Conservation (phyloP, 2,888 invertebrate genomes). For the Barypeithes pellucidus region DNA sequence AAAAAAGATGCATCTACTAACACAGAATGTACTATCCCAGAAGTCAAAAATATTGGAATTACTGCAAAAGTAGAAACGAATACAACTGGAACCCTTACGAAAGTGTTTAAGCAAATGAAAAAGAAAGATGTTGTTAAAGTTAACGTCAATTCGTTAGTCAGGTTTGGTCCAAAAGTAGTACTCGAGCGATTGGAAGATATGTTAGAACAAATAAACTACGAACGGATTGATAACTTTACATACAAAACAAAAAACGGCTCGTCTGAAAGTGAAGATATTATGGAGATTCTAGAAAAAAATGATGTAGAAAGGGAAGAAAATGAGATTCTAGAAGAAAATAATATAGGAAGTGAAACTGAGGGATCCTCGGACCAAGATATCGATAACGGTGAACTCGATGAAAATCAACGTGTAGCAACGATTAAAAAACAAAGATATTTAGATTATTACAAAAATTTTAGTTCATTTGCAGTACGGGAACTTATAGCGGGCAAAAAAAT, state of each 20-base stretch:
- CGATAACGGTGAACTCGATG: not conserved
- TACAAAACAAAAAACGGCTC: constrained; percentile 15
- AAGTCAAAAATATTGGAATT: constrained; percentile 1
- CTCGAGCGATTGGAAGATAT: constrained; percentile 27
- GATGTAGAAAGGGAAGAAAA: not conserved
- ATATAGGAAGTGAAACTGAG: not conserved
- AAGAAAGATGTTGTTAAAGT: constrained; percentile 27
- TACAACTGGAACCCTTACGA: constrained; percentile 21
- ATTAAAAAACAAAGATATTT: constrained; percentile 19
- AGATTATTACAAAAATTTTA: constrained; percentile 35
- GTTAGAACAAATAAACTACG: constrained; percentile 16
- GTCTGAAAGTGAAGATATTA: not conserved
- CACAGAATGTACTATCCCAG: not conserved
- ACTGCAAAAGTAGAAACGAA: constrained; percentile 1
- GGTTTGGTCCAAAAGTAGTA: constrained; percentile 6
- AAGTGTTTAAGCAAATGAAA: constrained; percentile 1
- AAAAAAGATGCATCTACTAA: constrained; percentile 17
- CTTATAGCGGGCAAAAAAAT: constrained; percentile 26
- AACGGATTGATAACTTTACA: constrained; percentile 16
- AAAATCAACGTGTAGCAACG: not conserved
- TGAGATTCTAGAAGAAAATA: not conserved
- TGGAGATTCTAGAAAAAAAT: not conserved
- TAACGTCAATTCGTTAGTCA: not conserved
- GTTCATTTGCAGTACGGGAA: constrained; percentile 29
- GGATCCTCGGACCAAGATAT: not conserved